A percentile compares a stretch with the other conserved stretches of the same genome.
Conservation (phyloP, 2,113 vertebrate species). For the Bucco capensis region DNA sequence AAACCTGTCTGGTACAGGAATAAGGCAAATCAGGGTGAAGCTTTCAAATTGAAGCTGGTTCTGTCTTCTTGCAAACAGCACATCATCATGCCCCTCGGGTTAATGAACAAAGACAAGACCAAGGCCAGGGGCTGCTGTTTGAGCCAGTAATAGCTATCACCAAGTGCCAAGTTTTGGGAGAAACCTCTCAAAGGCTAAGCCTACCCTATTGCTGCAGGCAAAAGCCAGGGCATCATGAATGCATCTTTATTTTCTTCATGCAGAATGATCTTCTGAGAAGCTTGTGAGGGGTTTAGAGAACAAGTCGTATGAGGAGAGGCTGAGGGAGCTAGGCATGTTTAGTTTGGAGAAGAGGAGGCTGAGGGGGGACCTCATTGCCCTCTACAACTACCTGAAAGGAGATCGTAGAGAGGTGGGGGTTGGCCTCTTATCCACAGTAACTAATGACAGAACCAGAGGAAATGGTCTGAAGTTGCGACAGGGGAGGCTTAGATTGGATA, state of each 20-base stretch:
- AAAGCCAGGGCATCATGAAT: background rate
- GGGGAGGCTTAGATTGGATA: too few relatives aligned
- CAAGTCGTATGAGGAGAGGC: too few relatives aligned
- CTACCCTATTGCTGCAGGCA: background rate
- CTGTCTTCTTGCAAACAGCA: background rate
- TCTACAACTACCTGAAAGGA: too few relatives aligned
- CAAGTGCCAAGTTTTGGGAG: background rate
- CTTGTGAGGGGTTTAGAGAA: too few relatives aligned
- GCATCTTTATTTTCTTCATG: background rate
- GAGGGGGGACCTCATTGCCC: too few relatives aligned
- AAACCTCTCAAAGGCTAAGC: background rate
- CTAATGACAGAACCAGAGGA: too few relatives aligned
- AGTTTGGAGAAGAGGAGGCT: too few relatives aligned
- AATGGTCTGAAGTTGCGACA: too few relatives aligned
- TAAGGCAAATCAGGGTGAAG: background rate
- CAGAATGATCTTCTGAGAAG: background rate
- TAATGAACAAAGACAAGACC: background rate
- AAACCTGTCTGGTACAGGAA: background rate
- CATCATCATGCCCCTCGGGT: background rate
- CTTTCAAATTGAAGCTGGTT: background rate
- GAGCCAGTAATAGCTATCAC: background rate
- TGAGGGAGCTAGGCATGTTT: too few relatives aligned
- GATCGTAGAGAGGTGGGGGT: too few relatives aligned
- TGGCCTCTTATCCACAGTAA: too few relatives aligned
- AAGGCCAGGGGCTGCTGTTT: background rate